Percentiles rank a stretch among this genome's conserved stretches.
phyloP scores from a whole-genome alignment of 2,113 vertebrate genomes.

The Forbesichthys agassizii region DNA sequence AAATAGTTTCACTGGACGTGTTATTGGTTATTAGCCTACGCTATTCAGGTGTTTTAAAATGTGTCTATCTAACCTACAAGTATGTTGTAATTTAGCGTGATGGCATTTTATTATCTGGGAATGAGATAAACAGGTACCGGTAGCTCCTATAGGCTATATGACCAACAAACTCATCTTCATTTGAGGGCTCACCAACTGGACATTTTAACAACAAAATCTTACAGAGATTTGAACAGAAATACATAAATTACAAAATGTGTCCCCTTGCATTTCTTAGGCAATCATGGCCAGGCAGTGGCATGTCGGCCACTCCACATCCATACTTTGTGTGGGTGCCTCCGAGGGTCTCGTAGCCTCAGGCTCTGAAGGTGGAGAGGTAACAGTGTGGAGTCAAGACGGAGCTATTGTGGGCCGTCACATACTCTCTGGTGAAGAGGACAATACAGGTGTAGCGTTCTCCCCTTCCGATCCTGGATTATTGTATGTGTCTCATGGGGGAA shows the following conservation, averaged over 20 bases:
- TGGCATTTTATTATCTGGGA: no score
- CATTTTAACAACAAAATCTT: neutral
- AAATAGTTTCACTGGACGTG: no score
- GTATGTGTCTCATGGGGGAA: slow-evolving; percentile 83
- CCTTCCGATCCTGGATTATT: slow-evolving; percentile 65
- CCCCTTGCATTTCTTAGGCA: neutral
- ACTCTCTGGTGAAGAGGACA: slow-evolving; percentile 75
- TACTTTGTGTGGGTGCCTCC: slow-evolving; percentile 81
- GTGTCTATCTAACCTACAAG: no score
- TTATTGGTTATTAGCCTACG: no score
- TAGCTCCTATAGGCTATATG: no score
- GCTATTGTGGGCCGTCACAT: slow-evolving; percentile 54
- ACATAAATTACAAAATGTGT: neutral
- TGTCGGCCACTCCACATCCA: slow-evolving; percentile 78
- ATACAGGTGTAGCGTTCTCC: slow-evolving; percentile 83
- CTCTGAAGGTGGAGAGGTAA: slow-evolving; percentile 84
- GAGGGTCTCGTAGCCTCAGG: slow-evolving; percentile 87
- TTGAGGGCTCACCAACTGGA: neutral
- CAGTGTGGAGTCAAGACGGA: slow-evolving; percentile 82
- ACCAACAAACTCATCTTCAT: no score
- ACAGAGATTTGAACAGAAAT: neutral
- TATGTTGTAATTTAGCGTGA: no score
- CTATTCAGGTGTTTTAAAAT: no score
- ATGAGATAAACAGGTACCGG: no score
- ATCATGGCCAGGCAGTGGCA: slow-evolving; percentile 85